Percentiles rank a stretch among this genome's conserved stretches.
Evolutionary conservation across 2,888 invertebrate species (phyloP).

Genomic region (Liopterus haemorrhoidalis): DNA sequence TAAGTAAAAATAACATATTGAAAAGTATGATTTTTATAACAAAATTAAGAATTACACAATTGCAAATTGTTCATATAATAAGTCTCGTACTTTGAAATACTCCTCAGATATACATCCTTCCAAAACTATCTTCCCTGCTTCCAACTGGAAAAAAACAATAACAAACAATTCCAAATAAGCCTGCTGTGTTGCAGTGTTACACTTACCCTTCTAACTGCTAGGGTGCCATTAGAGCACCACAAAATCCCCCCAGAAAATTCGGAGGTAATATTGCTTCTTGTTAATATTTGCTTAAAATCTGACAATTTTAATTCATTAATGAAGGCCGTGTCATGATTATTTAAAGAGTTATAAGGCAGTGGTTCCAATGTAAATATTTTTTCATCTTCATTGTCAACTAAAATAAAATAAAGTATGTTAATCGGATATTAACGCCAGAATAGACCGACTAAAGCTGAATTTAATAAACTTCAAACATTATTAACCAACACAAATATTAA

Average conservation of each 20-base stretch:
- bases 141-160: constrained; percentile 59
- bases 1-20: constrained; percentile 4
- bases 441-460: too few species aligned
- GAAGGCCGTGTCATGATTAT: constrained; percentile 76
- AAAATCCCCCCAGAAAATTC: constrained; percentile 90
- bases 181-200: neutral
- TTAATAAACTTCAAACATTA: too few species aligned
- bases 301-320: constrained; percentile 90
- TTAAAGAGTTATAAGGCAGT: constrained; percentile 49
- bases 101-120: constrained; percentile 94
- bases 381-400: constrained; percentile 50
- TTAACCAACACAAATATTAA: too few species aligned
- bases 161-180: constrained; percentile 13
- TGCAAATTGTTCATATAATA: constrained; percentile 94
- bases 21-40: neutral
- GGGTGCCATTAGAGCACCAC: constrained; percentile 86
- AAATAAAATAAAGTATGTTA: constrained; percentile 29
- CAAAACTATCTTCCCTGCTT: constrained; percentile 83
- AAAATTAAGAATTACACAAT: constrained; percentile 61
- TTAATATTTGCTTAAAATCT: constrained; percentile 78
- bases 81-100: constrained; percentile 86
- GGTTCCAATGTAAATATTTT: constrained; percentile 68
- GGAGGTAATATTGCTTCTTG: constrained; percentile 67
- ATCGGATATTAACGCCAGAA: neutral
- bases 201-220: constrained; percentile 78